Evolutionary conservation across 2,113 vertebrate genomes (phyloP), one percentile per base, ranked within the genome.

Genomic region (Solenodon paradoxus): DNA sequence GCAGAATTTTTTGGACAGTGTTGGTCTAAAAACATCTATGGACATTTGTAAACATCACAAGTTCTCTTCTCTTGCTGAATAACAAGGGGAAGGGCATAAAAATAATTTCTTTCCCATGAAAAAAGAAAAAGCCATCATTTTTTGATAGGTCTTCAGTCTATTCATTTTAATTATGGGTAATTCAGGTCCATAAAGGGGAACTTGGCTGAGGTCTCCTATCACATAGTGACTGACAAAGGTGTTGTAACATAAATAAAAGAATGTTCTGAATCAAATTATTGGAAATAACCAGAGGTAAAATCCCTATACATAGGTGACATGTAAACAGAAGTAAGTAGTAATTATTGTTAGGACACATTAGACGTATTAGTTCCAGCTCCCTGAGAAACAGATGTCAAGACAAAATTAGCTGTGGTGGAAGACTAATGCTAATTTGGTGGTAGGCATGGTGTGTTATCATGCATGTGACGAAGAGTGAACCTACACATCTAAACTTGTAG

Each of bases 81-180:
- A 92, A 38, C 61, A 81, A 74, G 24, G 35, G 10, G 86, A 74
- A 7, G 16, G 30, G 3, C 16, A 88, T n/a, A 95, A 84, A 88
- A 63, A 42, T n/a, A n/a, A 91, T 63, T 92, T 78, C 4, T 57
- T 94, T 84, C 32, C n/a, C 12, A 68, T 81, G 2, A 42, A 74
- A n/a, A 88, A 66, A 40, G 3, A 24, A 28, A 82, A 51, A 55
- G 26, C 1, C 75, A n/a, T 40, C 53, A 30, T 4, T 55, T 77
- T 93, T 87, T 87, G 40, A 81, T 88, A 26, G 5, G 5, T 75
- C 20, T 90, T 95, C 20, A 64, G 55, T 85, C 40, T 89, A 96
- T 83, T 93, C 49, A 94, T 90, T 88, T 94, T 85, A 83, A 88
- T 72, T 95, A 85, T 49, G 12, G 10, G 84, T 19, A 63, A 12